Percentiles rank a stretch among this genome's conserved stretches.
phyloP scores from a whole-genome alignment of 2,888 invertebrate species.

The Empis stercorea region DNA sequence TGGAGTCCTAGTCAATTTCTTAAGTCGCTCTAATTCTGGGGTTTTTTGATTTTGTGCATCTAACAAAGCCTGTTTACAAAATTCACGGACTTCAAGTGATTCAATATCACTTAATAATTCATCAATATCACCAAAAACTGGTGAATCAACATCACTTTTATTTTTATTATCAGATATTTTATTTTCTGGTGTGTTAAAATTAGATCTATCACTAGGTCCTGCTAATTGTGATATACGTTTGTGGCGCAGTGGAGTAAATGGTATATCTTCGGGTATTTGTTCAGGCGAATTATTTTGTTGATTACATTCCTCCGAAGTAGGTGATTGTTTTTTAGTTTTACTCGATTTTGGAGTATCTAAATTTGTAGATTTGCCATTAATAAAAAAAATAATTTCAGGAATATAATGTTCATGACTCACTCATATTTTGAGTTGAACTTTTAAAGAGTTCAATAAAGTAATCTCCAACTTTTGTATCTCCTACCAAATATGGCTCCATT shows the following conservation, averaged over 20 bases:
- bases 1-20: constrained; percentile 29
- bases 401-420: no score
- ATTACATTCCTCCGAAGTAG: neutral
- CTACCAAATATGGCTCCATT: constrained; percentile 46
- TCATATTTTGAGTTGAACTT: no score
- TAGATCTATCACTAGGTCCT: constrained; percentile 14
- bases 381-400: neutral
- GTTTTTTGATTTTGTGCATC: constrained; percentile 31
- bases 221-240: constrained; percentile 28
- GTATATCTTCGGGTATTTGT: neutral
- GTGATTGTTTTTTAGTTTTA: neutral
- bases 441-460: neutral
- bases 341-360: neutral
- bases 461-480: constrained; percentile 28
- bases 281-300: neutral
- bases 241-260: constrained; percentile 26
- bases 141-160: constrained; percentile 17
- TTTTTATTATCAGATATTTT: neutral
- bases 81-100: constrained; percentile 26
- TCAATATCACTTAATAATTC: constrained; percentile 24
- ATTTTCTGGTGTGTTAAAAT: constrained; percentile 5
- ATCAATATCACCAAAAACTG: constrained; percentile 24
- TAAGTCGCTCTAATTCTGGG: constrained; percentile 29
- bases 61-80: constrained; percentile 26
- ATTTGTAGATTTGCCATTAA: neutral